Percentiles rank a stretch among this genome's conserved stretches.
phyloP scores from a whole-genome alignment of 1,140 invertebrate species.

The Temnothorax longispinosus region DNA sequence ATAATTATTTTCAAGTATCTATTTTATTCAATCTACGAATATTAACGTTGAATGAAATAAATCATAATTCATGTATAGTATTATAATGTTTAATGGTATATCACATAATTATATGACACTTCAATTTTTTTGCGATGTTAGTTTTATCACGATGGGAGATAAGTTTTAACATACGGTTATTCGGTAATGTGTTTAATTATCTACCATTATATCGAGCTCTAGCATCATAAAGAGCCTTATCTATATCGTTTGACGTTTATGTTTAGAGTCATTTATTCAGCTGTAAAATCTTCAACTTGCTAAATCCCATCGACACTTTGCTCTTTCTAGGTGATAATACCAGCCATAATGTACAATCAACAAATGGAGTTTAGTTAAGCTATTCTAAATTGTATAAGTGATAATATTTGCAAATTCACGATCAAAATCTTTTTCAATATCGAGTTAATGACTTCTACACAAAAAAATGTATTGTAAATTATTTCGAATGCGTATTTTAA shows the following conservation, averaged over 20 bases:
- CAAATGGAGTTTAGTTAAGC: neutral
- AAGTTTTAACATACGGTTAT: constrained; percentile 12
- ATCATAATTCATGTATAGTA: neutral
- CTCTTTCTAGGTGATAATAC: neutral
- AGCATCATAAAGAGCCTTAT: constrained; percentile 26
- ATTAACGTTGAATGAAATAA: neutral
- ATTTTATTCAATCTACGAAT: neutral
- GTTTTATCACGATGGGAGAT: neutral
- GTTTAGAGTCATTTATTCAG: constrained; percentile 7
- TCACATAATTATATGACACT: neutral
- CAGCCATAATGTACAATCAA: neutral
- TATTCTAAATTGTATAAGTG: neutral
- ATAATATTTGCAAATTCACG: neutral
- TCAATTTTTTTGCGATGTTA: neutral
- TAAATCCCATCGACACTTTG: neutral
- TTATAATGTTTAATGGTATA: neutral
- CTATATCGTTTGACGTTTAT: constrained; percentile 7
- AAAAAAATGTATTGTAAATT: neutral
- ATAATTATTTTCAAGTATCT: neutral
- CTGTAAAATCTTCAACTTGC: constrained; percentile 4
- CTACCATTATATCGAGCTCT: neutral
- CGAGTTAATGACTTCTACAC: neutral
- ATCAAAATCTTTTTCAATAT: neutral
- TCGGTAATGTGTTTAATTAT: constrained; percentile 15
- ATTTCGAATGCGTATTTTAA: neutral